Evolutionary conservation across 2,797 vertebrate species (phyloP), one percentile per base, ranked within the genome.

Genomic region (Danio tinwini): DNA sequence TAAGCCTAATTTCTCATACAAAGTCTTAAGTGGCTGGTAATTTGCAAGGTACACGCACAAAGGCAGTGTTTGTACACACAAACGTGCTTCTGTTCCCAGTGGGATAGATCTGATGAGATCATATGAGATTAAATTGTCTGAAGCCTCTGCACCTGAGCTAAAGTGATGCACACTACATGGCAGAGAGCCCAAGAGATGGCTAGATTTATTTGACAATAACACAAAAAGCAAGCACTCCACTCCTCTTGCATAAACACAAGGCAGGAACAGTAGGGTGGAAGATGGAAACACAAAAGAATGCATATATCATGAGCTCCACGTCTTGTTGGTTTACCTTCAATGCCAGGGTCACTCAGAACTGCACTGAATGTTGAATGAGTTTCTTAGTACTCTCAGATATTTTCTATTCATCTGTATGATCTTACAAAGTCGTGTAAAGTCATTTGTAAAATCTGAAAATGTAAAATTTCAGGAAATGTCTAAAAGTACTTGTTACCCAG

Each of bases 121-220:
- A 44, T 80, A 40, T 65, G 56, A 69, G 69, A 82, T 76, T 74
- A 82, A 82, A 77, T 76, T 82, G 76, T 80, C 80, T 75, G n/a
- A 81, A 81, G 65, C 58, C 65, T 81, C 80, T 67, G 70, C 50
- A 78, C 71, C 70, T 73, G 44, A 82, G 72, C 69, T 53, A 75
- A 76, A 83, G 74, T 69, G 68, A 82, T 74, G 80, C 68, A 81
- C 69, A 63, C 47, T 64, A 78, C 79, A 62, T 56, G 63, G 61
- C 73, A 58, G 21, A 67, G 52, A 71, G 14, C 78, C 79, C 62
- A 58, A 29, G 68, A 79, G 76, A 80, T 19, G 14, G 55, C 39
- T 16, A 69, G 29, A 56, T 78, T 78, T 78, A 78, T 78, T 61
- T 78, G 64, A 78, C 76, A 61, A 78, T 78, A 78, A 52, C 56